Conservation (phyloP, 1,140 invertebrate genomes). For the Ooceraea biroi region DNA sequence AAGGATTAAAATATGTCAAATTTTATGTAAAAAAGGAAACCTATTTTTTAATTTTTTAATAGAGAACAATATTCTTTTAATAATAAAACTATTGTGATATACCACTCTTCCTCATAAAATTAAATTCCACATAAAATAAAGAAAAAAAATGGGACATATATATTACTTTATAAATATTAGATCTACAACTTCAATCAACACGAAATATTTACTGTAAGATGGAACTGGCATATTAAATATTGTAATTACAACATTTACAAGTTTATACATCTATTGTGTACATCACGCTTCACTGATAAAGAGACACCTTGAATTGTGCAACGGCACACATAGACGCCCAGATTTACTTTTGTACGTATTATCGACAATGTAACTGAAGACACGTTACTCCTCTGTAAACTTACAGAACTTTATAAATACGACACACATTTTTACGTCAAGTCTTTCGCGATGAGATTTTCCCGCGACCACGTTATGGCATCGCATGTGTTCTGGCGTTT, state of each 20-base stretch:
- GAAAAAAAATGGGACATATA: neutral
- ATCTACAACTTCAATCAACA: neutral
- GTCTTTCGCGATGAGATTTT: constrained; percentile 43
- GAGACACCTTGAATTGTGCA: constrained; percentile 67
- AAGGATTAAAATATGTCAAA: neutral
- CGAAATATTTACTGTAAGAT: neutral
- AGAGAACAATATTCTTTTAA: neutral
- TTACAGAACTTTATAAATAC: constrained; percentile 75
- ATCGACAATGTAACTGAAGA: constrained; percentile 70
- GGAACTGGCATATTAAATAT: neutral
- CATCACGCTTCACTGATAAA: constrained; percentile 36
- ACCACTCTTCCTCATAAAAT: neutral
- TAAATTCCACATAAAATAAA: neutral
- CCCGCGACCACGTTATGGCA: constrained; percentile 21
- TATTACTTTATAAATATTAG: neutral
- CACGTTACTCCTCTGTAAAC: constrained; percentile 76
- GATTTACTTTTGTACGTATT: constrained; percentile 77
- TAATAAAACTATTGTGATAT: neutral
- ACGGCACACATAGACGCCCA: constrained; percentile 68
- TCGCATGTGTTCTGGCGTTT: neutral
- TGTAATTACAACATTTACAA: constrained; percentile 47
- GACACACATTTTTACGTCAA: constrained; percentile 61
- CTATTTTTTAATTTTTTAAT: neutral
- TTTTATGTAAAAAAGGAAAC: neutral
- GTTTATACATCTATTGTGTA: constrained; percentile 36